Evolutionary conservation across 1,140 invertebrate species (phyloP).

Genomic region (Drosophila funebris): DNA sequence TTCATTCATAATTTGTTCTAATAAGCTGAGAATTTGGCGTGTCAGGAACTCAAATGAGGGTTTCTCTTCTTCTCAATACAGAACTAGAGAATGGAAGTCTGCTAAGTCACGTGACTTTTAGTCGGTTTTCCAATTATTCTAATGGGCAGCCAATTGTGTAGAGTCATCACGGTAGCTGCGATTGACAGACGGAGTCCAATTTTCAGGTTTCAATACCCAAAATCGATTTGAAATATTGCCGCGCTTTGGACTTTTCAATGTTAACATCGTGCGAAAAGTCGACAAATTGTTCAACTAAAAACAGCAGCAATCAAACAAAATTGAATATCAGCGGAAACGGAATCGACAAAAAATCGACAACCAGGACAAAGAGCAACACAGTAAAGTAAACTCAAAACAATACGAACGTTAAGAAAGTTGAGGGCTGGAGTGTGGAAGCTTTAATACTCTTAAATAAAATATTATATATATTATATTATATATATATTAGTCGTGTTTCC

Average conservation of each 20-base stretch:
- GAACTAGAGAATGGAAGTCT: background rate
- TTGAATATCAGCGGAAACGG: constrained; percentile 74
- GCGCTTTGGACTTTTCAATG: constrained; percentile 58
- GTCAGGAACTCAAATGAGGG: constrained; percentile 4
- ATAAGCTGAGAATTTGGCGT: constrained; percentile 8
- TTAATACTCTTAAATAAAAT: background rate
- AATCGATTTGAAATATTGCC: constrained; percentile 63
- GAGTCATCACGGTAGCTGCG: constrained; percentile 32
- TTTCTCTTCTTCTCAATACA: background rate
- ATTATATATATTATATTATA: no score
- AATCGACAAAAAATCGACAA: constrained; percentile 62
- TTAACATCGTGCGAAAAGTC: constrained; percentile 70
- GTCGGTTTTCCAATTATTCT: constrained; percentile 37
- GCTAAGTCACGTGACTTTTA: constrained; percentile 40
- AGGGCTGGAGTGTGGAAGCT: background rate
- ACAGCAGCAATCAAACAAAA: constrained; percentile 80
- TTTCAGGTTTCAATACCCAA: background rate
- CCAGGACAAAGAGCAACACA: constrained; percentile 5
- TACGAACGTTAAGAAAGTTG: no score
- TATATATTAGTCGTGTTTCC: no score
- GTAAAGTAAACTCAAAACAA: constrained; percentile 23
- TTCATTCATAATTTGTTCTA: constrained; percentile 46
- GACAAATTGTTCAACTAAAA: constrained; percentile 77
- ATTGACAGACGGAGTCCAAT: constrained; percentile 3
- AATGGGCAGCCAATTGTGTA: constrained; percentile 28